Conservation (phyloP, 2,113 vertebrate genomes). For the Heterotis niloticus region DNA sequence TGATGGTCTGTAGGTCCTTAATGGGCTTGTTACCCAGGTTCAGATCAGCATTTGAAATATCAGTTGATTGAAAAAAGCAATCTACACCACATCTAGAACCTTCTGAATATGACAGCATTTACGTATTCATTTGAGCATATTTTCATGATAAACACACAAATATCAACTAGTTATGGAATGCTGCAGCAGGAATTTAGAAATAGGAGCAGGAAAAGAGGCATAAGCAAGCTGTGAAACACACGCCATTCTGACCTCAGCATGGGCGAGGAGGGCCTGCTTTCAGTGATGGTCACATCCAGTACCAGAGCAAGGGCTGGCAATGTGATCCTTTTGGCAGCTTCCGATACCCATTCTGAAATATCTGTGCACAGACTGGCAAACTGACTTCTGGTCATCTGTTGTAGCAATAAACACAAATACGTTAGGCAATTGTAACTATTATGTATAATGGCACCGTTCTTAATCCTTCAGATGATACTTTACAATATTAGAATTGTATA, state of each 20-base stretch:
- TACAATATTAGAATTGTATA: background rate
- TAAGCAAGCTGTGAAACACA: background rate
- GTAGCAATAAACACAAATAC: background rate
- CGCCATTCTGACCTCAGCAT: background rate
- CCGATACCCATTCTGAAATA: background rate
- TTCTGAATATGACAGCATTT: no score
- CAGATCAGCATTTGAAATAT: no score
- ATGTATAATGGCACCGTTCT: no score
- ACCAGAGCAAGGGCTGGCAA: background rate
- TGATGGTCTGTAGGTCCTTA: no score
- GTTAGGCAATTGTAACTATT: background rate
- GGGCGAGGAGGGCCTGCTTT: background rate
- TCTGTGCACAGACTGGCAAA: background rate
- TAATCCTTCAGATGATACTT: no score
- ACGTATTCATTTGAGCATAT: no score
- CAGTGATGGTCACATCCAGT: background rate
- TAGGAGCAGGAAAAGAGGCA: background rate
- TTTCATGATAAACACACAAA: no score
- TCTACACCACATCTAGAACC: no score
- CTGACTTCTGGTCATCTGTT: background rate
- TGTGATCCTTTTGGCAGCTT: background rate
- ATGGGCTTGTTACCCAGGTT: no score
- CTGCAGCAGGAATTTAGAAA: background rate
- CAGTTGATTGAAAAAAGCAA: no score
- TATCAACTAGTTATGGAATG: no score